These are phyloP conservation scores for Pyralis farinalis DNA, from an alignment of 2,888 invertebrate genomes.

Conservation along the genomic window DNA sequence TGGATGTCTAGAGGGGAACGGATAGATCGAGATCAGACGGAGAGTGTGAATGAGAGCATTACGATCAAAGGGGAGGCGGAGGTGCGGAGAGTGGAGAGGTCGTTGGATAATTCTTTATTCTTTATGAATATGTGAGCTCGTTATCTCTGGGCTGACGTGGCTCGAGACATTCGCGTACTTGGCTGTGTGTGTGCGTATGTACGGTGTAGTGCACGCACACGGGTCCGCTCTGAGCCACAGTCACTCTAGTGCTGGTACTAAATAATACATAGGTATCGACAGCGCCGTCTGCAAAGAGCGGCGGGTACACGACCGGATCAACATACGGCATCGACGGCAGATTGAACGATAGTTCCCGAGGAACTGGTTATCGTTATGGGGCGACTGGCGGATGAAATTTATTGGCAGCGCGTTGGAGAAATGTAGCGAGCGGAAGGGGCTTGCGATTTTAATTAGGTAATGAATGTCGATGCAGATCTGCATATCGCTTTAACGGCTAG, in stretches of 20 bases:
- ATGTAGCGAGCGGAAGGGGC: slow-evolving; percentile 81
- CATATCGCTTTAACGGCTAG: slow-evolving; percentile 77
- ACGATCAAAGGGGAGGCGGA: slow-evolving; percentile 52
- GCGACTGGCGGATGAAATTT: slow-evolving; percentile 80
- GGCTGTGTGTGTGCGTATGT: slow-evolving; percentile 42
- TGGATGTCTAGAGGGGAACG: slow-evolving; percentile 66
- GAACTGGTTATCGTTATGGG: slow-evolving; percentile 81
- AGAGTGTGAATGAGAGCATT: slow-evolving; percentile 80
- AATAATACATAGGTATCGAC: slow-evolving; percentile 79
- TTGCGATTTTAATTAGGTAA: slow-evolving; percentile 81
- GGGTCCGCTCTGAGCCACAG: slow-evolving; percentile 16
- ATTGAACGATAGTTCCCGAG: slow-evolving; percentile 81
- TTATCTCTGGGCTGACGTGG: slow-evolving; percentile 70
- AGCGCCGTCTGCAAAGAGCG: slow-evolving; percentile 71
- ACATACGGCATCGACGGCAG: slow-evolving; percentile 80
- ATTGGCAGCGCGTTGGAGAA: slow-evolving; percentile 79
- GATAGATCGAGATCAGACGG: slow-evolving; percentile 73
- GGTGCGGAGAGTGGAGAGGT: slow-evolving; percentile 52
- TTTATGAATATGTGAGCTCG: slow-evolving; percentile 81
- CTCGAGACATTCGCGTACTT: slow-evolving; percentile 48
- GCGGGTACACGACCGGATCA: slow-evolving; percentile 80
- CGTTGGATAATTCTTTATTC: slow-evolving; percentile 78
- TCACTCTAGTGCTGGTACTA: slow-evolving; percentile 65
- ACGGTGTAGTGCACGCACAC: slow-evolving; percentile 1
- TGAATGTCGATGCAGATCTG: slow-evolving; percentile 81